Base-by-base conservation (phyloP, 2,797 vertebrate genomes). In the Argya squamiceps region DNA sequence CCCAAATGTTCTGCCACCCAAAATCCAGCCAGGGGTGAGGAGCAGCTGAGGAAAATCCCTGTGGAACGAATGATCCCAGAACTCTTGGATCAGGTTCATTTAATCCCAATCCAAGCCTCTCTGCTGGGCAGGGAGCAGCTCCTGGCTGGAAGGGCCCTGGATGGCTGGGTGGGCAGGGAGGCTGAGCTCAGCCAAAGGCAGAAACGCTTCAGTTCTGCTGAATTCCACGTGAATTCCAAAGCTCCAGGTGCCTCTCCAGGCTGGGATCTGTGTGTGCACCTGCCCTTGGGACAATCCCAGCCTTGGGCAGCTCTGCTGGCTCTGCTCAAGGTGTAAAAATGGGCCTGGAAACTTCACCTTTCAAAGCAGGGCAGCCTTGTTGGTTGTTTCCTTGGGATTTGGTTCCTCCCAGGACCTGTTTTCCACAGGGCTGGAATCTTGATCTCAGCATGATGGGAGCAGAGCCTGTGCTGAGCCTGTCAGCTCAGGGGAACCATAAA, bases 401-500 rank as follows among this genome's bases (percentile, higher is more conserved):
- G 84, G 90, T 92, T 58, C 84, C 69, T 87, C 81, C 52, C n/a
- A 50, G 71, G 68, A 76, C 23, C 76, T 41, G 56, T 59, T 91
- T 37, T 76, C 55, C 71, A 6, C 32, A 1, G 52, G 59, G 81
- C 67, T 70, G 87, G 56, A 77, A 47, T 6, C 59, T 44, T 16
- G 60, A 53, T 64, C 44, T 65, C 4, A 2, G 53, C 27, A 26
- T 0, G 2, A 5, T 26, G 88, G 88, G 83, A 71, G 84, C 71
- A 3, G 5, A 52, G 78, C 32, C 65, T 4, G 8, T 9, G 56
- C 46, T 70, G 53, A 70, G 63, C 71, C 17, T 30, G 32, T 77
- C 94, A 71, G 84, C 94, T 88, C 79, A 0, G 58, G 94, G 85
- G 93, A 95, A 24, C 79, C 73, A 29, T 92, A 71, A 94, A 85